Conservation (phyloP, 2,888 invertebrate species). For the Drosophila stalkeri region DNA sequence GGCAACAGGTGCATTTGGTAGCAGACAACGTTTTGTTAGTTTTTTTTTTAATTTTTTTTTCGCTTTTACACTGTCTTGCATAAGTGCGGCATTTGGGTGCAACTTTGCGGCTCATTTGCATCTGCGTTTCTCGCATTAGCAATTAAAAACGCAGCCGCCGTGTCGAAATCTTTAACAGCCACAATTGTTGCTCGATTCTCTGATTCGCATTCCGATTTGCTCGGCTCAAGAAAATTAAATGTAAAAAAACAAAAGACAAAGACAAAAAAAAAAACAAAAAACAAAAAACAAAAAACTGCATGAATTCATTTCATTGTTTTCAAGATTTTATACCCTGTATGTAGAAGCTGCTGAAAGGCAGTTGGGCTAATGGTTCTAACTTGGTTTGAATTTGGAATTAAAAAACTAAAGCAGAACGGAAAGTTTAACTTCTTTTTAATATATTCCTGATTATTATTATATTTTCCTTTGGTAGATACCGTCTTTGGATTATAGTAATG, state of each 20-base stretch:
- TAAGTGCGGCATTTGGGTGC: slow-evolving; percentile 48
- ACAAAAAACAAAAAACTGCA: slow-evolving; percentile 19
- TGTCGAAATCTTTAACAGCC: slow-evolving; percentile 56
- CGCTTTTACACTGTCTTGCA: slow-evolving; percentile 11
- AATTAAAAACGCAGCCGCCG: slow-evolving; percentile 72
- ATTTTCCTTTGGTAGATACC: background rate
- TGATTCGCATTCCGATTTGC: slow-evolving; percentile 41
- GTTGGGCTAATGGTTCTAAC: background rate
- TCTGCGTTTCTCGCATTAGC: slow-evolving; percentile 59
- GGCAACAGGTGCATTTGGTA: slow-evolving; percentile 60
- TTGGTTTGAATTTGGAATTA: background rate
- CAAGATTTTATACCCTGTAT: slow-evolving; percentile 13
- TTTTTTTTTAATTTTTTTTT: background rate
- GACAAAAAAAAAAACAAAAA: background rate
- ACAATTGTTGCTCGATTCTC: slow-evolving; percentile 65
- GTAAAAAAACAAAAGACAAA: slow-evolving; percentile 23
- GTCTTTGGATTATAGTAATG: background rate
- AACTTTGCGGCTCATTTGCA: slow-evolving; percentile 66
- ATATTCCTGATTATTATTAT: background rate
- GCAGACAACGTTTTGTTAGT: slow-evolving; percentile 33
- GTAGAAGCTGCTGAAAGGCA: background rate
- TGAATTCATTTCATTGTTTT: slow-evolving; percentile 48
- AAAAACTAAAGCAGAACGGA: no score
- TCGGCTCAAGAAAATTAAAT: slow-evolving; percentile 37
- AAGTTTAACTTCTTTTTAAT: background rate